Evolutionary conservation across 2,797 vertebrate genomes (phyloP).

Genomic region (Pseudomugil tenellus): DNA sequence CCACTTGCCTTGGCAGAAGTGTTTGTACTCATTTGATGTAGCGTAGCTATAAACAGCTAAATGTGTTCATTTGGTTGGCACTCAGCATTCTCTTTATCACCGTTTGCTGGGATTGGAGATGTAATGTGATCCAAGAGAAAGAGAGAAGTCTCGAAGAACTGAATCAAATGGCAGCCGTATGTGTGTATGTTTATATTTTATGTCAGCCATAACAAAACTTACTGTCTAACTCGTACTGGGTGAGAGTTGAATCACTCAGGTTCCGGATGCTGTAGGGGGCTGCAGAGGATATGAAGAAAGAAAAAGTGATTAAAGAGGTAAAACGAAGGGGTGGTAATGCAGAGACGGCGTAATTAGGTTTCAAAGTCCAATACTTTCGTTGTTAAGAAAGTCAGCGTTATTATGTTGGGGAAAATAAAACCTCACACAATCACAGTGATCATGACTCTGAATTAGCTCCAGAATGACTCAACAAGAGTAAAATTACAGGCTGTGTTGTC

Average conservation of each 20-base stretch:
- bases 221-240: conserved; percentile 90
- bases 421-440: conserved; percentile 49
- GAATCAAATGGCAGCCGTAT: not conserved
- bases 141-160: conserved; percentile 37
- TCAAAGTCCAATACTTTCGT: conserved; percentile 20
- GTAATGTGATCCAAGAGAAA: conserved; percentile 23
- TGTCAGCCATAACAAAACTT: conserved; percentile 49
- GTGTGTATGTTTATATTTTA: not conserved
- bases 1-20: conserved; percentile 12
- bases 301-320: not conserved
- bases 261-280: conserved; percentile 88
- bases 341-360: conserved; percentile 22
- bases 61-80: conserved; percentile 27
- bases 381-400: conserved; percentile 13
- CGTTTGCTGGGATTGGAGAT: conserved; percentile 7
- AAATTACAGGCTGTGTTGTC: conserved; percentile 65
- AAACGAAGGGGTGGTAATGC: not conserved
- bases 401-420: conserved; percentile 19
- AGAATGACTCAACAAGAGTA: conserved; percentile 46
- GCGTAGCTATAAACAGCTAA: conserved; percentile 27
- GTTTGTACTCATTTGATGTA: conserved; percentile 20
- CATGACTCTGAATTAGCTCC: conserved; percentile 37
- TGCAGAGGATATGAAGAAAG: conserved; percentile 51
- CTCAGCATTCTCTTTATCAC: conserved; percentile 9
- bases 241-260: conserved; percentile 89